Conservation (phyloP, 2,888 invertebrate species). For the Acanthoscelides obtectus region DNA sequence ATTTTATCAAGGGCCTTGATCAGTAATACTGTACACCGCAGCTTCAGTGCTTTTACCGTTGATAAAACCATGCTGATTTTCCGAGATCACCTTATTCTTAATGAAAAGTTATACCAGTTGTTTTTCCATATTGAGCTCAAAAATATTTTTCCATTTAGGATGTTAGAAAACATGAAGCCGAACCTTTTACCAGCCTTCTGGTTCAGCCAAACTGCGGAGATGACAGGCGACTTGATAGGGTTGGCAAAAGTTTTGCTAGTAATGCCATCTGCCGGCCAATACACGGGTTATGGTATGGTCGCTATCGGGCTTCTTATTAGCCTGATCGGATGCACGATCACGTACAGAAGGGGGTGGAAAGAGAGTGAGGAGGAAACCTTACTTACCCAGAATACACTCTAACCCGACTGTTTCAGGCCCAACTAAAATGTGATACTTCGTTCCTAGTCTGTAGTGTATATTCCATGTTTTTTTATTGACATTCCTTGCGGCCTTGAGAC, state of each 20-base stretch:
- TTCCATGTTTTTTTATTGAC: background rate
- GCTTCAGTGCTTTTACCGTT: too few relatives aligned
- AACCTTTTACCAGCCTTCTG: conserved; percentile 70
- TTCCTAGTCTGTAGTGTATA: background rate
- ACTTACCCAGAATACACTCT: conserved; percentile 30
- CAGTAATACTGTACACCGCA: too few relatives aligned
- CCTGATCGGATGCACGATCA: conserved; percentile 40
- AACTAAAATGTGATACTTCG: background rate
- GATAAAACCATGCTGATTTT: background rate
- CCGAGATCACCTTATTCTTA: background rate
- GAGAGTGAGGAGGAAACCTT: conserved; percentile 43
- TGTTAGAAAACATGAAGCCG: conserved; percentile 52
- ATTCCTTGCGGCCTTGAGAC: background rate
- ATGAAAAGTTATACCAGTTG: background rate
- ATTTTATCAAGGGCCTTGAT: too few relatives aligned
- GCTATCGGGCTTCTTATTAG: conserved; percentile 45
- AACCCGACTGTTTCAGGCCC: conserved; percentile 7
- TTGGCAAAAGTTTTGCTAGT: conserved; percentile 53
- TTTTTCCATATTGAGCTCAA: too few relatives aligned
- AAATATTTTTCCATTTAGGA: conserved; percentile 44
- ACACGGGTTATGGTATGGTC: conserved; percentile 53
- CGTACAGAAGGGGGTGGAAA: conserved; percentile 36
- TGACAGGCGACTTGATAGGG: conserved; percentile 55
- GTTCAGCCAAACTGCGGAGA: conserved; percentile 64
- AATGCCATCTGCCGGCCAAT: conserved; percentile 52